A percentile compares a stretch with the other conserved stretches of the same genome.
These are phyloP conservation scores for Lasaia peninsularis DNA, from an alignment of 1,140 invertebrate genomes.

Conservation along the genomic window DNA sequence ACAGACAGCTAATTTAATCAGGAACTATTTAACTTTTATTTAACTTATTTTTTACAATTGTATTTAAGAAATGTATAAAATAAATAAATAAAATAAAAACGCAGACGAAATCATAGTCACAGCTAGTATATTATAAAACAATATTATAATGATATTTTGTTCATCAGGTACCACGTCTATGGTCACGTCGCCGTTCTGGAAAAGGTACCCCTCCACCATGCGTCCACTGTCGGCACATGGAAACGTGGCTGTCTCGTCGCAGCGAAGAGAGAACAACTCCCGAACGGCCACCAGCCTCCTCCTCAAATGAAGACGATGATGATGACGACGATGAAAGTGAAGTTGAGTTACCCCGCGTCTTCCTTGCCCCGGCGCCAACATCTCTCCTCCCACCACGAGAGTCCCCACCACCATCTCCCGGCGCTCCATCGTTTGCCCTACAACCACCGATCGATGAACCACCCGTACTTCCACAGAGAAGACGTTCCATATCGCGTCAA, in stretches of 20 bases:
- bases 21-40: too few relatives aligned
- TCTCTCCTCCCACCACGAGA: conserved; percentile 61
- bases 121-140: too few relatives aligned
- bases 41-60: too few relatives aligned
- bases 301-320: conserved; percentile 76
- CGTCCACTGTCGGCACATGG: conserved; percentile 82
- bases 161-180: conserved; percentile 79
- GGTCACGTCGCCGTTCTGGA: conserved; percentile 80
- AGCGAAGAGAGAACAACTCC: conserved; percentile 73
- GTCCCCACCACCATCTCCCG: conserved; percentile 77
- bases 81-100: too few relatives aligned
- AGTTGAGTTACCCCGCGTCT: conserved; percentile 73
- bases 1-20: too few relatives aligned
- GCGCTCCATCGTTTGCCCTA: conserved; percentile 73
- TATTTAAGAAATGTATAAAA: too few relatives aligned
- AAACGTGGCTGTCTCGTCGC: conserved; percentile 78
- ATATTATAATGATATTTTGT: background rate
- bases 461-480: conserved; percentile 64
- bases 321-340: conserved; percentile 78
- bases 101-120: too few relatives aligned
- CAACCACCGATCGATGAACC: conserved; percentile 73
- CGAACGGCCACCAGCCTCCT: conserved; percentile 68
- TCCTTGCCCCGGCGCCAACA: conserved; percentile 83
- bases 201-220: conserved; percentile 80
- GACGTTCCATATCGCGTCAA: conserved; percentile 85